A percentile compares a stretch with the other conserved stretches of the same genome.
phyloP scores from a whole-genome alignment of 2,797 vertebrate genomes.

The Myotis planiceps region DNA sequence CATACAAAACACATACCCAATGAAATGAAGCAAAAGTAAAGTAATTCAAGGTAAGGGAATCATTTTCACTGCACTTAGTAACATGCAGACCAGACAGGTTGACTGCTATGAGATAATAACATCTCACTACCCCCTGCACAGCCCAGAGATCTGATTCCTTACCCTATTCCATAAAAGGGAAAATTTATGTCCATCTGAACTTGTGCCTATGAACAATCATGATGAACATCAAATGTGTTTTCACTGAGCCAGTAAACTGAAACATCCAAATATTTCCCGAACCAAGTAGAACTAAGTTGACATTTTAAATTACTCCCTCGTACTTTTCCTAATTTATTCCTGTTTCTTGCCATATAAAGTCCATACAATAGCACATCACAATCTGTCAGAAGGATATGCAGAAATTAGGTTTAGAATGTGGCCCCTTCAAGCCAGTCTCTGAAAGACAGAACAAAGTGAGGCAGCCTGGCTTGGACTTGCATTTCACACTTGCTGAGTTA shows the following conservation, averaged over 20 bases:
- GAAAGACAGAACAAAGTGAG: background rate
- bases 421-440: background rate
- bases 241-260: background rate
- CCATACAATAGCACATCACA: background rate
- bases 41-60: background rate
- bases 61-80: background rate
- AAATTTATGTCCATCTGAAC: background rate
- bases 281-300: background rate
- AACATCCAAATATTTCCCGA: background rate
- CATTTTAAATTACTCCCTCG: background rate
- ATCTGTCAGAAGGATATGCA: background rate
- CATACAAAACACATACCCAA: background rate
- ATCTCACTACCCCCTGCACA: background rate
- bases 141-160: background rate
- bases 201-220: background rate
- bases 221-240: background rate
- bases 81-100: background rate
- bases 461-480: background rate
- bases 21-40: background rate
- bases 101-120: background rate
- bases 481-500: background rate
- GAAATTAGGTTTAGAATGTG: background rate
- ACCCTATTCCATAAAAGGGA: background rate
- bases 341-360: background rate
- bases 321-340: background rate